Evolutionary conservation across 2,113 vertebrate species (phyloP), one percentile per base, ranked within the genome.

Genomic region (Myotis davidii): DNA sequence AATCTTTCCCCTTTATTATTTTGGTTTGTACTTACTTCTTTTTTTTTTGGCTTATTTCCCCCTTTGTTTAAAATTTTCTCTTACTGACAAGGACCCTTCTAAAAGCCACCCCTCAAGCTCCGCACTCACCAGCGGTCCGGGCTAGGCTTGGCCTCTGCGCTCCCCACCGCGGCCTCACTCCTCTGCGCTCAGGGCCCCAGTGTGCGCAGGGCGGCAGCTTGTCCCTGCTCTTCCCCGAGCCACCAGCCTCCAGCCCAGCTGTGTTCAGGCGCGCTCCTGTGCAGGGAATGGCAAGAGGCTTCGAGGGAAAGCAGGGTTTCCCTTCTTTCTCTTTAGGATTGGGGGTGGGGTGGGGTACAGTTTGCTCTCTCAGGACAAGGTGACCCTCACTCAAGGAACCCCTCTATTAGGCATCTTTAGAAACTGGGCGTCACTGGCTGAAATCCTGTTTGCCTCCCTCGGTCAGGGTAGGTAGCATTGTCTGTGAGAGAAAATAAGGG

Each of bases 41-140:
- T 1, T 4, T 25, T 11, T 27, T 27, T 59, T 11, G 9, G 23
- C 83, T 54, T 32, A 25, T 83, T 79, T 95, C 7, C 48, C 52
- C 48, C 67, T 91, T 25, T 23, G 5, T 65, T 74, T 88, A 85
- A 70, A 70, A 76, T 96, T 82, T 85, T 92, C 18, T 88, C 72
- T 76, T 23, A 81, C 29, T 72, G 54, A 42, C n/a, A 88, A 91
- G 65, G 5, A 82, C 61, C 61, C 54, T 34, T 70, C 70, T 9
- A 59, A 94, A 90, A 67, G 27, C 29, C 54, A 9, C 27, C 64
- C 86, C 67, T 52, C 29, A 70, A 94, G 8, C 27, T 9, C 48
- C 23, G 25, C 50, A 95, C 97, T 98, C 86, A 97, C 96, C 82
- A 2, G 20, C 85, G 69, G 70, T 79, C 83, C 79, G 16, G 27